Evolutionary conservation across 2,888 invertebrate genomes (phyloP).

Genomic region (Frankliniella fusca): DNA sequence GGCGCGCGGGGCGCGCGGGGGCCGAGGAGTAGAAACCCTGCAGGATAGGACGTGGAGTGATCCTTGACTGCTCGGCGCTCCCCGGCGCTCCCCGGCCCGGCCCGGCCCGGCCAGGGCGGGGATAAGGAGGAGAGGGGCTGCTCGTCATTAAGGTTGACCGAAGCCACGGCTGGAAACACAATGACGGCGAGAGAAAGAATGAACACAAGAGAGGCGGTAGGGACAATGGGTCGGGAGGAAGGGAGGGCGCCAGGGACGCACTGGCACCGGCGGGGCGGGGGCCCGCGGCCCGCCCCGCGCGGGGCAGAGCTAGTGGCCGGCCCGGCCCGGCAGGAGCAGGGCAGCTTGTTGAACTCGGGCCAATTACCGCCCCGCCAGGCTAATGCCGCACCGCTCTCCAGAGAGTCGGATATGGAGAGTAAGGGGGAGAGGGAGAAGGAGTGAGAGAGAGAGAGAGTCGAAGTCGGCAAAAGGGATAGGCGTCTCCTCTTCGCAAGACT

Average conservation of each 20-base stretch:
- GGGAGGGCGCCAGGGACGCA: not conserved
- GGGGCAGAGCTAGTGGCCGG: too few species aligned
- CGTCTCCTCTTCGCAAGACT: too few species aligned
- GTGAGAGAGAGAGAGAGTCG: not conserved
- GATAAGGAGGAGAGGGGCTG: too few species aligned
- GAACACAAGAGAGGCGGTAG: not conserved
- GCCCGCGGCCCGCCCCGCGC: not conserved
- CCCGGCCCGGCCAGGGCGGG: too few species aligned
- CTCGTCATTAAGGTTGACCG: too few species aligned
- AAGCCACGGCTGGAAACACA: too few species aligned
- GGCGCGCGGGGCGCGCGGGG: too few species aligned
- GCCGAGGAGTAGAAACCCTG: too few species aligned
- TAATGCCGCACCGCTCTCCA: not conserved
- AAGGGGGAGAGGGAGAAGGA: constrained; percentile 10
- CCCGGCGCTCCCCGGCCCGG: too few species aligned
- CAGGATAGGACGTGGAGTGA: too few species aligned
- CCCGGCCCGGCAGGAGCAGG: not conserved
- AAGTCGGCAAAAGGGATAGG: too few species aligned
- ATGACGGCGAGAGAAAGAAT: not conserved
- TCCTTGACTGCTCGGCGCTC: too few species aligned
- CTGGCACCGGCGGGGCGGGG: not conserved
- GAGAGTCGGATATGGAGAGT: not conserved
- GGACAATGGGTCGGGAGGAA: not conserved
- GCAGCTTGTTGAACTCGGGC: constrained; percentile 1
- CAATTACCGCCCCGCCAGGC: not conserved